Conservation (phyloP, 2,888 invertebrate genomes). For the Hirtodrosophila trivittata region DNA sequence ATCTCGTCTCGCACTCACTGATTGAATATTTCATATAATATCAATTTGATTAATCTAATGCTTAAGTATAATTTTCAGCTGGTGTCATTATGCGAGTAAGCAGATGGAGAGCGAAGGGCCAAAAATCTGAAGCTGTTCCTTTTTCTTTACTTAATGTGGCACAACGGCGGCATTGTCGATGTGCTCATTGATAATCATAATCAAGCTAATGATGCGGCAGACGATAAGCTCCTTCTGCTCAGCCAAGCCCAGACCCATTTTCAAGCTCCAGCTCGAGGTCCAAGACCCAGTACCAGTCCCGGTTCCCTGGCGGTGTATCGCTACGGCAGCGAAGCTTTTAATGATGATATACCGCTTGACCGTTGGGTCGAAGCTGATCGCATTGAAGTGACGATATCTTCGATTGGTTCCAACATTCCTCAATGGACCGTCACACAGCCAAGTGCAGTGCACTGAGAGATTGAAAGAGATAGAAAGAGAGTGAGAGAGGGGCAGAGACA, state of each 20-base stretch:
- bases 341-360: slow-evolving; percentile 60
- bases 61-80: slow-evolving; percentile 2
- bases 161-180: slow-evolving; percentile 44
- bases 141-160: slow-evolving; percentile 47
- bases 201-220: slow-evolving; percentile 78
- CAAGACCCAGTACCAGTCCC: neutral
- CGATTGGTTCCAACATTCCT: slow-evolving; percentile 62
- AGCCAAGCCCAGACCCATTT: slow-evolving; percentile 4
- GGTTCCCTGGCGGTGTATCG: neutral
- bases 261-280: neutral
- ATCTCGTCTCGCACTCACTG: too few relatives aligned
- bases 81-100: slow-evolving; percentile 31
- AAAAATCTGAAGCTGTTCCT: slow-evolving; percentile 11
- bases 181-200: slow-evolving; percentile 77
- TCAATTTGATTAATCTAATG: neutral
- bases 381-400: slow-evolving; percentile 67
- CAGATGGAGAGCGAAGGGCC: slow-evolving; percentile 4
- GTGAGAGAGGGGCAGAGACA: neutral
- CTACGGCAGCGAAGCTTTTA: slow-evolving; percentile 40
- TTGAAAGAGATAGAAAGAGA: too few relatives aligned
- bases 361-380: slow-evolving; percentile 48
- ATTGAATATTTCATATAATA: too few relatives aligned
- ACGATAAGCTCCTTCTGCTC: slow-evolving; percentile 56
- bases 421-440: slow-evolving; percentile 33
- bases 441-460: neutral